A percentile compares a stretch with the other conserved stretches of the same genome.
Evolutionary conservation across 1,140 invertebrate species (phyloP).

Genomic region (Maconellicoccus hirsutus): DNA sequence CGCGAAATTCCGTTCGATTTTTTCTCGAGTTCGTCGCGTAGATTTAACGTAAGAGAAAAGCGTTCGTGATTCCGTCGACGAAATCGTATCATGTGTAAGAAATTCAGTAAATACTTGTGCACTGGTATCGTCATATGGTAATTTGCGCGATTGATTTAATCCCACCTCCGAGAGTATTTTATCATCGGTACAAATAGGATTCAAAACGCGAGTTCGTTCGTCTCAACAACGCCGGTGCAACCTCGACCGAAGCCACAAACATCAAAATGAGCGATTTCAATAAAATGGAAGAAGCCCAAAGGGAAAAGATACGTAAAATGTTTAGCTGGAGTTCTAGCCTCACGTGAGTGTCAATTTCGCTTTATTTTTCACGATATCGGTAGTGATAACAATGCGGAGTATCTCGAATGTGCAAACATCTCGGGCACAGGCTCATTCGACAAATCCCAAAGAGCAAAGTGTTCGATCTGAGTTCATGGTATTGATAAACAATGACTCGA

Average conservation of each 20-base stretch:
- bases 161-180: no score
- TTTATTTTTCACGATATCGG: no score
- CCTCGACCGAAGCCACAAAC: not conserved
- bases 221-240: not conserved
- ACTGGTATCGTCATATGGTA: not conserved
- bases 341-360: conserved; percentile 16
- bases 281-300: conserved; percentile 22
- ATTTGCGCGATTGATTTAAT: not conserved
- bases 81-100: not conserved
- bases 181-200: not conserved
- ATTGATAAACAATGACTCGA: no score
- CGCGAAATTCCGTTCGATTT: no score
- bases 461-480: no score
- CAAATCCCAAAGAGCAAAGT: no score
- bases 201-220: not conserved
- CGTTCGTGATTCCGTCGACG: no score
- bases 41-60: not conserved
- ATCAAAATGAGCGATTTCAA: conserved; percentile 12
- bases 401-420: no score
- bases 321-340: conserved; percentile 25
- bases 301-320: conserved; percentile 23
- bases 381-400: no score
- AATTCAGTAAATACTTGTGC: not conserved
- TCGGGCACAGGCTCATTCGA: no score
- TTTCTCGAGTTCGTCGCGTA: no score